A percentile compares a stretch with the other conserved stretches of the same genome.
Evolutionary conservation across 2,888 invertebrate genomes (phyloP).

Genomic region (Patella caerulea): DNA sequence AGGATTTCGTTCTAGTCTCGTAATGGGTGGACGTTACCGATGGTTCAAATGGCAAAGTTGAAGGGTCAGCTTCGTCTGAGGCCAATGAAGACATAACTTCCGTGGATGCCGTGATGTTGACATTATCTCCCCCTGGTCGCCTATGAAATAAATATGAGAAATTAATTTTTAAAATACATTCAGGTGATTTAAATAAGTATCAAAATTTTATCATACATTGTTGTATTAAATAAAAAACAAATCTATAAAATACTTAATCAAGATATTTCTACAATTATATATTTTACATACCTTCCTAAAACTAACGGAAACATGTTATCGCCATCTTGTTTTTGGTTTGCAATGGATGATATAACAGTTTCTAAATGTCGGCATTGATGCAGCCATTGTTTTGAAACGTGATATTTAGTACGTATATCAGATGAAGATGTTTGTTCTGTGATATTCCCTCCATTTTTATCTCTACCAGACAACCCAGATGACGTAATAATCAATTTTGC

Average conservation of each 20-base stretch:
- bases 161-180: too few species aligned
- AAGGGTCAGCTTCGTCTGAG: slow-evolving; percentile 2
- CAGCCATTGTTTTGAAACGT: slow-evolving; percentile 73
- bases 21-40: background rate
- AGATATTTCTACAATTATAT: too few species aligned
- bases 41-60: background rate
- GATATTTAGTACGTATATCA: background rate
- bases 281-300: slow-evolving; percentile 80
- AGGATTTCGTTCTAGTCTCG: background rate
- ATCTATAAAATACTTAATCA: too few species aligned
- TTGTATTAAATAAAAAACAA: too few species aligned
- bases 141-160: background rate
- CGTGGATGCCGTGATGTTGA: background rate
- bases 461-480: background rate
- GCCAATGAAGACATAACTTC: slow-evolving; percentile 3
- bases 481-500: background rate
- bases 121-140: background rate
- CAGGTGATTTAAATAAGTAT: too few species aligned
- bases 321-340: slow-evolving; percentile 64
- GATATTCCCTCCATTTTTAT: background rate
- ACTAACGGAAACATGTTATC: slow-evolving; percentile 84
- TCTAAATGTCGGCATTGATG: slow-evolving; percentile 84
- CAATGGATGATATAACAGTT: slow-evolving; percentile 78
- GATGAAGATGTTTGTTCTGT: background rate
- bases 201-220: too few species aligned